Conservation (phyloP, 2,888 invertebrate species). For the Metellina segmentata region DNA sequence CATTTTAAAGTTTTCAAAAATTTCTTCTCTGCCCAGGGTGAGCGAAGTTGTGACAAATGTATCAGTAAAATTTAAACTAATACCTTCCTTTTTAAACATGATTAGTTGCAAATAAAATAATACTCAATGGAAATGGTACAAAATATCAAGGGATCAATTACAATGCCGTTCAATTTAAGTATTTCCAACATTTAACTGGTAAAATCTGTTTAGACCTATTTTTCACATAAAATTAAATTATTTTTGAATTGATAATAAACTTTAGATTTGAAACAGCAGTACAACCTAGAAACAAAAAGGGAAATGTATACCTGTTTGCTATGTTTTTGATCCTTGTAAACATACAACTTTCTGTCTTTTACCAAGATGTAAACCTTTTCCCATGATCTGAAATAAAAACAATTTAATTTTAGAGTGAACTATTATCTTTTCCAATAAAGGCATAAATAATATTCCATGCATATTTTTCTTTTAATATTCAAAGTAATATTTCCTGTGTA, state of each 20-base stretch:
- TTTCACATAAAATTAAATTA: not conserved
- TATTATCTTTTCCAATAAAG: not conserved
- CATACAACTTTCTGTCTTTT: conserved; percentile 90
- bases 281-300: not conserved
- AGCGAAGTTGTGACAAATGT: too few species aligned
- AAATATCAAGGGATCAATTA: too few species aligned
- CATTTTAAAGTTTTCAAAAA: too few species aligned
- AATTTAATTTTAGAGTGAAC: not conserved
- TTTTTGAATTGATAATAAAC: not conserved
- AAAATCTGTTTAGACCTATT: not conserved
- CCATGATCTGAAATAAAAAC: conserved; percentile 84
- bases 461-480: too few species aligned
- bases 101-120: too few species aligned
- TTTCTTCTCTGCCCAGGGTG: too few species aligned
- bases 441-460: not conserved
- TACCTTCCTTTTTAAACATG: too few species aligned
- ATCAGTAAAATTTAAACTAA: too few species aligned
- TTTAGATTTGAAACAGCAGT: not conserved
- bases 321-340: conserved; percentile 98
- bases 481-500: too few species aligned
- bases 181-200: too few species aligned
- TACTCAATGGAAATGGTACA: too few species aligned
- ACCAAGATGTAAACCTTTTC: conserved; percentile 92
- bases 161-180: too few species aligned
- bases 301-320: conserved; percentile 84